Base-by-base conservation (phyloP, 2,797 vertebrate species). In the Sebastes matsubarae region DNA sequence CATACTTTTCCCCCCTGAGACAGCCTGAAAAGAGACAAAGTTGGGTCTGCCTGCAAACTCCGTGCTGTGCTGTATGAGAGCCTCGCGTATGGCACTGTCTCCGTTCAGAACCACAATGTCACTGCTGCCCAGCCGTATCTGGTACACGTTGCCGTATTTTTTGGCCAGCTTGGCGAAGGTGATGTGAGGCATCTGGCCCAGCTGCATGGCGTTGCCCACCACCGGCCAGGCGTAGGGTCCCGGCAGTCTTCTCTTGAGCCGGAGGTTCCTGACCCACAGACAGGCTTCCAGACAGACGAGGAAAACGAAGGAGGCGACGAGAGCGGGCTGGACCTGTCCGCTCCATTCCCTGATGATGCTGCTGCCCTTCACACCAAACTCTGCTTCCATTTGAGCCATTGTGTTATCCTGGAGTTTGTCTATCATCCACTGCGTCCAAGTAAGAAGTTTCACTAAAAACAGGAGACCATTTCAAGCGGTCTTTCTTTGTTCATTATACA, bases 161-260 rank as follows among this genome's bases (percentile, higher is more conserved):
- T 93, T 91, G 0, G 96, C 95, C 52, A 97, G 81, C 46, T 63
- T 93, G 57, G 92, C 80, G 12, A 98, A 96, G 4, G 96, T 94
- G 82, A 96, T 93, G 89, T 97, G 97, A 8, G 97, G 97, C 95
- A 97, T 94, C 78, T 94, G 95, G 50, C 96, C 97, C 81, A 98
- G 94, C 88, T 97, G 96, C 96, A 97, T 95, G 75, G 88, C 96
- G 12, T 98, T 97, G 52, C 97, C 97, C 84, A 97, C 94, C 86
- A 97, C 54, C 0, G 97, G 97, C 97, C 97, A 98, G 2, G 96
- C 93, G 5, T 96, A 96, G 6, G 97, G 97, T 30, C 97, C 97
- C 0, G 96, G 97, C 3, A 96, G 95, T 79, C 90, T 91, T 24
- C 69, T 95, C 73, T 83, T 94, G 22, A 92, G 92, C 36, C 87